These are phyloP conservation scores for Griposia aprilina DNA, from an alignment of 2,888 invertebrate species.

Conservation along the genomic window DNA sequence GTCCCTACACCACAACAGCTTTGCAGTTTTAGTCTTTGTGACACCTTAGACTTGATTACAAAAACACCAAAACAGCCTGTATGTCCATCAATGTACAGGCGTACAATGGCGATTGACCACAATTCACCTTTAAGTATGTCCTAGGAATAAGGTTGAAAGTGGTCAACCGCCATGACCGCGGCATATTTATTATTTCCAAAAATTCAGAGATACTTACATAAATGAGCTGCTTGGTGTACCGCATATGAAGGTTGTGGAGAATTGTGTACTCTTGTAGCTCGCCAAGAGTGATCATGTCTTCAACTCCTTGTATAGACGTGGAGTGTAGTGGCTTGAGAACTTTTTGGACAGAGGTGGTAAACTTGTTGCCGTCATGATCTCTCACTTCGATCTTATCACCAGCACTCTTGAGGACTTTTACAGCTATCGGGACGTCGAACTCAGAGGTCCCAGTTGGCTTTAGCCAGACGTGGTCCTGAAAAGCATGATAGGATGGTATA, in stretches of 20 bases:
- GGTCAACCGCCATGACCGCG: neutral
- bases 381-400: constrained; percentile 94
- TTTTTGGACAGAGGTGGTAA: constrained; percentile 90
- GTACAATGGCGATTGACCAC: neutral
- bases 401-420: constrained; percentile 94
- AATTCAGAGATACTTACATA: constrained; percentile 93
- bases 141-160: neutral
- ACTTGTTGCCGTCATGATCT: constrained; percentile 96
- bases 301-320: constrained; percentile 95
- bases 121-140: neutral
- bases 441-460: constrained; percentile 93
- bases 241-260: constrained; percentile 96
- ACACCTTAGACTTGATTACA: neutral
- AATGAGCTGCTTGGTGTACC: constrained; percentile 96
- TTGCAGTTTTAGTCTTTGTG: no score
- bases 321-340: constrained; percentile 94
- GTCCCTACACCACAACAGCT: no score
- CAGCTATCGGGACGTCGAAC: constrained; percentile 96
- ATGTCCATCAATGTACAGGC: neutral
- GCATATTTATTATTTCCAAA: neutral
- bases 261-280: constrained; percentile 99
- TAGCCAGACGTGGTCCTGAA: constrained; percentile 96
- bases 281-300: constrained; percentile 98
- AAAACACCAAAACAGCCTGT: neutral
- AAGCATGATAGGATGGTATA: constrained; percentile 32